Conservation (phyloP, 2,797 vertebrate species). For the Macrochelys suwanniensis region DNA sequence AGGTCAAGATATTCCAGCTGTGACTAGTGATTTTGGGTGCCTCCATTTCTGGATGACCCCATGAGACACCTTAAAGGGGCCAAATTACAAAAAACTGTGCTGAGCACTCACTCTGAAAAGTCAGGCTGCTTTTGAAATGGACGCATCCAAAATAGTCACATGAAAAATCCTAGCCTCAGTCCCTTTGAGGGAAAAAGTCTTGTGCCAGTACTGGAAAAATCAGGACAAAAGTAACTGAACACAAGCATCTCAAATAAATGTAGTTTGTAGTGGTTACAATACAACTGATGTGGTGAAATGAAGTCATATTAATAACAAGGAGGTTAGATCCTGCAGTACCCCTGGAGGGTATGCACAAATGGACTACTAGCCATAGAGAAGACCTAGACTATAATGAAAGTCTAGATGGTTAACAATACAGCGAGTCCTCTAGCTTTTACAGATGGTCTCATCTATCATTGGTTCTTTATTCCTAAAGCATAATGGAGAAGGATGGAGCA, state of each 20-base stretch:
- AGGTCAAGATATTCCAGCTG: not conserved
- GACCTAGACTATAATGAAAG: not conserved
- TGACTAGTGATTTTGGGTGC: not conserved
- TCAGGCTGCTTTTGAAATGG: not conserved
- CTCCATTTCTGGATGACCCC: not conserved
- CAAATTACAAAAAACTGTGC: not conserved
- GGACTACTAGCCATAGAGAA: not conserved
- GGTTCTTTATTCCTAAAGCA: not conserved
- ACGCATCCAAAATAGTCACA: not conserved
- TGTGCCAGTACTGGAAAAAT: not conserved
- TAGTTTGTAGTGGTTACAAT: not conserved
- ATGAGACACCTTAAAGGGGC: not conserved
- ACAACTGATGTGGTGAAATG: not conserved
- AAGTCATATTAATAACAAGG: not conserved
- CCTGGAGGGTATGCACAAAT: not conserved
- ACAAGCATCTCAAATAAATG: not conserved
- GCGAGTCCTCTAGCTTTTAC: not conserved
- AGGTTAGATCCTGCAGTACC: slow-evolving; percentile 6
- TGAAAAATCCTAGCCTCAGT: not conserved
- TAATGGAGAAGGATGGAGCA: not conserved
- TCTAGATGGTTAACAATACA: not conserved
- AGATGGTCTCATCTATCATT: not conserved
- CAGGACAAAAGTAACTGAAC: not conserved
- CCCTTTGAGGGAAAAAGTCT: not conserved
- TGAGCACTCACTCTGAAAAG: not conserved